Evolutionary conservation across 2,888 invertebrate genomes (phyloP).

Genomic region (Hofmannophila pseudospretella): DNA sequence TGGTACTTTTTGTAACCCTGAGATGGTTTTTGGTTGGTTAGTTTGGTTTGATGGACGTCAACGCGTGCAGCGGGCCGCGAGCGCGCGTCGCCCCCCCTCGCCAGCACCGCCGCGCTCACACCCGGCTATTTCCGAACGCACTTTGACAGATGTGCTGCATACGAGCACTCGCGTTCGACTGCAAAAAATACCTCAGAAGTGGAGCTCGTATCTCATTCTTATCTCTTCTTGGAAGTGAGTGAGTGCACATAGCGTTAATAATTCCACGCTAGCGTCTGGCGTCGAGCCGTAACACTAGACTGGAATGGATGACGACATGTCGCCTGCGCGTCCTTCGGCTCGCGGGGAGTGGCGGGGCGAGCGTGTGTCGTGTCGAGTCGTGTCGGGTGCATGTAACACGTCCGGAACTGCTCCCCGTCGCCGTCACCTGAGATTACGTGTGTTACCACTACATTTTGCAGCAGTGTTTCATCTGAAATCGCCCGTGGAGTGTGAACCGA

Average conservation of each 20-base stretch:
- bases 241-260: no score
- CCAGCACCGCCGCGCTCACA: constrained; percentile 23
- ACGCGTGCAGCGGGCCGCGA: constrained; percentile 53
- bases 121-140: constrained; percentile 33
- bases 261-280: no score
- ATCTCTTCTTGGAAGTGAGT: no score
- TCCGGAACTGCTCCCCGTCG: no score
- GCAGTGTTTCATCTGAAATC: no score
- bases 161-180: constrained; percentile 1
- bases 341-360: not conserved
- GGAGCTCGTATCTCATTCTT: no score
- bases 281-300: not conserved
- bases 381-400: not conserved
- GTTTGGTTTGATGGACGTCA: constrained; percentile 67
- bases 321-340: not conserved
- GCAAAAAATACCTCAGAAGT: no score
- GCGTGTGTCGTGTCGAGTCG: not conserved
- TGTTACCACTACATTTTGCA: no score
- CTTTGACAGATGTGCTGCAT: constrained; percentile 13
- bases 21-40: no score
- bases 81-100: constrained; percentile 24
- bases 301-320: not conserved
- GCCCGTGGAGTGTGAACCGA: no score
- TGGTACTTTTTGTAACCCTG: constrained; percentile 46
- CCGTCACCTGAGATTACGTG: no score